These are phyloP conservation scores for Hippocampus abdominalis DNA, from an alignment of 2,113 vertebrate species.

Conservation along the genomic window DNA sequence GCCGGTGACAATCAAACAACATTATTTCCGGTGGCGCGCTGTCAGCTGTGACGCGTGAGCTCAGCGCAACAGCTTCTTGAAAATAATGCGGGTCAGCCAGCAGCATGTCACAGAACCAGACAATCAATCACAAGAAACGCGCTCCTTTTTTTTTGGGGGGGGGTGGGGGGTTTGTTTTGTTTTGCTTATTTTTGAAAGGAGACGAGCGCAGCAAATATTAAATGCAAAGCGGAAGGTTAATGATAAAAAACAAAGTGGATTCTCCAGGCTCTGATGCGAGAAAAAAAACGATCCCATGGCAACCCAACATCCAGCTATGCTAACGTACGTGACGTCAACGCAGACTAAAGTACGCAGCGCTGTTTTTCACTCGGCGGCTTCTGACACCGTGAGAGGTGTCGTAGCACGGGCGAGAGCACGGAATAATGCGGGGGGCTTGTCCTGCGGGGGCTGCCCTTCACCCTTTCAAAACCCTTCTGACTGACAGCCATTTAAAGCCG, in stretches of 20 bases:
- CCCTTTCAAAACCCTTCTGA: slow-evolving; percentile 31
- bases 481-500: slow-evolving; percentile 43
- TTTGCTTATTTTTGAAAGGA: no score
- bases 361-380: slow-evolving; percentile 11
- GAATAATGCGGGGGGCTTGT: slow-evolving; percentile 15
- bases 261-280: neutral
- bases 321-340: neutral
- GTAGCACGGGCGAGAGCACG: slow-evolving; percentile 38
- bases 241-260: slow-evolving; percentile 13
- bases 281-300: slow-evolving; percentile 15
- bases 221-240: slow-evolving; percentile 13
- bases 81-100: slow-evolving; percentile 25
- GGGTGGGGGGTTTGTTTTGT: no score
- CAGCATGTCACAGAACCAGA: slow-evolving; percentile 8
- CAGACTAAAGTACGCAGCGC: slow-evolving; percentile 11
- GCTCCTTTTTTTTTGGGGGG: slow-evolving; percentile 8
- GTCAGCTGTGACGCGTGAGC: slow-evolving; percentile 2
- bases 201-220: neutral
- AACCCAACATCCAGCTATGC: neutral
- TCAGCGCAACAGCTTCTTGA: neutral
- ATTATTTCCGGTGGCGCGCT: neutral
- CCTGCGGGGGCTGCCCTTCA: slow-evolving; percentile 48
- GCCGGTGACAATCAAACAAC: slow-evolving; percentile 2
- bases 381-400: neutral
- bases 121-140: slow-evolving; percentile 18